Base-by-base conservation (phyloP, 2,797 vertebrate species). In the Siniperca undulata region DNA sequence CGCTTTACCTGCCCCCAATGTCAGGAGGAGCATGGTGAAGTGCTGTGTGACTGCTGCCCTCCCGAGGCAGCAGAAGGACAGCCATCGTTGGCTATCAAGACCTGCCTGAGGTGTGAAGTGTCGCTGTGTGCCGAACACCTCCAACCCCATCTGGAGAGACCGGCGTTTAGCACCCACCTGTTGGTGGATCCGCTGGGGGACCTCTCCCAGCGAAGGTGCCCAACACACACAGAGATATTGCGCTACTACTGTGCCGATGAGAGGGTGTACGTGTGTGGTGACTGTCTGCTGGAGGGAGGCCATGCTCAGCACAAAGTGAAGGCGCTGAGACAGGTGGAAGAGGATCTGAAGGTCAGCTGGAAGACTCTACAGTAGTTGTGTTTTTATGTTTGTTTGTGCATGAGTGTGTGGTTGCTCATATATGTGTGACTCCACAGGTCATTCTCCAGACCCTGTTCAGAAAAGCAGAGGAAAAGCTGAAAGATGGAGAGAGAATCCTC, bases 201-300 rank as follows among this genome's bases (percentile, higher is more conserved):
- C 74, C 70, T 95, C 10, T 93, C 94, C 19, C 89, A 85, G 81
- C 80, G 93, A 34, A 87, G 90, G 81, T 96, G 95, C 59, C 89
- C 88, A 0, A 69, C 66, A 0, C 95, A 96, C 83, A 46, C 77
- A 0, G 95, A 96, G 82, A 74, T 95, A 5, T 91, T 93, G 65
- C 86, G 93, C 44, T 96, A 95, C 86, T 96, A 95, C 86, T 96
- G 95, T 22, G 88, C 91, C 1, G 94, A 96, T 14, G 96, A 96
- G 53, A 85, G 89, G 70, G 78, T 90, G 64, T 95, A 95, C 8
- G 73, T 93, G 80, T 96, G 95, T 5, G 71, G 89, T 0, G 94
- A 96, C 89, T 96, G 95, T 38, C 83, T 95, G 78, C 88, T 96
- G 84, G 93, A 93, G 12, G 94, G 95, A 70, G 75, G 59, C 70